These are phyloP conservation scores for Actenoides hombroni DNA, from an alignment of 2,113 vertebrate species.

Conservation along the genomic window DNA sequence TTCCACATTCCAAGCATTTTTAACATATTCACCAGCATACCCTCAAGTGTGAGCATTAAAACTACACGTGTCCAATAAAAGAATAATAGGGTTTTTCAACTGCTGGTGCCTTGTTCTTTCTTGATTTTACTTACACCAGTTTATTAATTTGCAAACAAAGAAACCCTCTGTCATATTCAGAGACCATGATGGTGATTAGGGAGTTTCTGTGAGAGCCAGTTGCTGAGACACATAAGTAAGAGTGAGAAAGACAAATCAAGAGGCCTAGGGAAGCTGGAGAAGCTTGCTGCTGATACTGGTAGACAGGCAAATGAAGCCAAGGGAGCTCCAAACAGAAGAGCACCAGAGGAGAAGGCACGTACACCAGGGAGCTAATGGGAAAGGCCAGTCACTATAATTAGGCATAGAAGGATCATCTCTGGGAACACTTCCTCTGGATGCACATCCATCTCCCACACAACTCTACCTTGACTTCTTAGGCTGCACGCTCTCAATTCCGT, in stretches of 20 bases:
- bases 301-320: neutral
- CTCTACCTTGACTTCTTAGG: neutral
- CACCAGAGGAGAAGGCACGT: neutral
- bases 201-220: neutral
- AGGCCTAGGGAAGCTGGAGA: neutral
- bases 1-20: neutral
- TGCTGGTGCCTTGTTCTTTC: conserved; percentile 5
- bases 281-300: neutral
- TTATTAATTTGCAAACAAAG: neutral
- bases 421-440: neutral
- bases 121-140: neutral
- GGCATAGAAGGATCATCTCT: neutral
- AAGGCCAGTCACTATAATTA: neutral
- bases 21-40: neutral
- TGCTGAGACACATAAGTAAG: neutral
- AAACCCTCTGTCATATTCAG: neutral
- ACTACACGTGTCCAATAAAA: conserved; percentile 35
- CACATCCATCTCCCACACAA: neutral
- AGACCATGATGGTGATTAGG: neutral
- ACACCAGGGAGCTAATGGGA: neutral
- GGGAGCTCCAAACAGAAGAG: neutral
- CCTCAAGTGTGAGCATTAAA: neutral
- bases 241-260: neutral
- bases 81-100: conserved; percentile 20
- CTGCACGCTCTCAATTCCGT: neutral